Evolutionary conservation across 2,113 vertebrate species (phyloP).

Genomic region (Anthoscopus minutus): DNA sequence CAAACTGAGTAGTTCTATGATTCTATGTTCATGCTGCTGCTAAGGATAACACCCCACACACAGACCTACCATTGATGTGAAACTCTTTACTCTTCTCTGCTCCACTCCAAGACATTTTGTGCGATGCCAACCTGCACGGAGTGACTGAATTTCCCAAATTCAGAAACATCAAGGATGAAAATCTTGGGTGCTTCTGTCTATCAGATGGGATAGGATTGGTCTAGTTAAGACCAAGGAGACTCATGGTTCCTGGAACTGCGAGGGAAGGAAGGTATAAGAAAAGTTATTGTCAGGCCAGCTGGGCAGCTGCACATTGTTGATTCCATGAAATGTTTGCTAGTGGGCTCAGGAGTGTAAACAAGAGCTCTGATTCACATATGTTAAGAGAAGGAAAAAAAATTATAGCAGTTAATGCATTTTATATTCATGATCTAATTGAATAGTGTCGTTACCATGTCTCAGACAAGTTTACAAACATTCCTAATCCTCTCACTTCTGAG

Average conservation of each 20-base stretch:
- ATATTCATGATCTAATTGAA: not conserved
- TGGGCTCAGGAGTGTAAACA: not conserved
- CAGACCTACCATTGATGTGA: not conserved
- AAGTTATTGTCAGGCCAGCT: not conserved
- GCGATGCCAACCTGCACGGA: not conserved
- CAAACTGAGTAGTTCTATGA: not conserved
- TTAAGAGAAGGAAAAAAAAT: not conserved
- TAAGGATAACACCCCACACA: not conserved
- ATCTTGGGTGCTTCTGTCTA: not conserved
- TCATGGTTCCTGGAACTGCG: accelerated
- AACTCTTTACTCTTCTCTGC: not conserved
- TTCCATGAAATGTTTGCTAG: not conserved
- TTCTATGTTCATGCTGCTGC: not conserved
- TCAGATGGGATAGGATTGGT: not conserved
- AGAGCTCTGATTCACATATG: not conserved
- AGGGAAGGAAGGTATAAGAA: not conserved
- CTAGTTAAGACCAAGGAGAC: not conserved
- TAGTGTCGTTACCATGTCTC: not conserved
- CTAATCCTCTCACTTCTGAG: not conserved
- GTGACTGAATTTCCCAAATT: not conserved
- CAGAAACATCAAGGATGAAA: not conserved
- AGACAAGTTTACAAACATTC: not conserved
- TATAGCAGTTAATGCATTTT: not conserved
- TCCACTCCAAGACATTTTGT: not conserved
- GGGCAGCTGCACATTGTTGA: not conserved